Base-by-base conservation (phyloP, 1,140 invertebrate species). In the Drosophila littoralis region DNA sequence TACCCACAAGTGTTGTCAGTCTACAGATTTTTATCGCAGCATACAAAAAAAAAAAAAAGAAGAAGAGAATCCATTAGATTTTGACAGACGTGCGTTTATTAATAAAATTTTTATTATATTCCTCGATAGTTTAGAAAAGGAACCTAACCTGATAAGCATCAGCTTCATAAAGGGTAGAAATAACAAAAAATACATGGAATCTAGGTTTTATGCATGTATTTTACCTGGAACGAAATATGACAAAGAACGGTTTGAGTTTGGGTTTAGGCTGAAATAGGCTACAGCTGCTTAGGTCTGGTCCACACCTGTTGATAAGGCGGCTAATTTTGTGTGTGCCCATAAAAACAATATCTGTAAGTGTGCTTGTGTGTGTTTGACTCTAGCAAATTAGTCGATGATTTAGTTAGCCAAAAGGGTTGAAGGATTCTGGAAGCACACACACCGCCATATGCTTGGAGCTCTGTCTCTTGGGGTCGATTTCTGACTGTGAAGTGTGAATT, bases 41-140 rank as follows among this genome's bases (percentile, higher is more conserved):
- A 59, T 59, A 67, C 77, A 73, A 48, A 36, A 48, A 43, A 65
- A 38, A 42, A 45, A 9, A 45, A 0, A 45, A 46, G 32, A 40
- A 61, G 36, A 55, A 42, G 50, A 67, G 9, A 81, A 79, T 73
- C 82, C 78, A 86, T 86, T 86, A 86, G 82, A 79, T 76, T 81
- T 79, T 86, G 81, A 84, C 82, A 81, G 82, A 36, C 71, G 42
- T 46, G 82, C 50, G 42, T 79, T 86, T 86, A 86, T 86, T 86
- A 86, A 86, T 85, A 86, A 81, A 86, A 81, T 65, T 77, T 28
- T 79, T 81, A 82, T 86, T 76, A 86, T 81, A 61, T 74, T 76
- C 75, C 64, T 43, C 57, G 54, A 70, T 43, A 68, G 60, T 55
- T 35, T 51, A 35, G 52, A 48, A 64, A 73, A 74, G 54, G 69